Evolutionary conservation across 2,797 vertebrate genomes (phyloP).

Genomic region (Gymnopithys bicolor): DNA sequence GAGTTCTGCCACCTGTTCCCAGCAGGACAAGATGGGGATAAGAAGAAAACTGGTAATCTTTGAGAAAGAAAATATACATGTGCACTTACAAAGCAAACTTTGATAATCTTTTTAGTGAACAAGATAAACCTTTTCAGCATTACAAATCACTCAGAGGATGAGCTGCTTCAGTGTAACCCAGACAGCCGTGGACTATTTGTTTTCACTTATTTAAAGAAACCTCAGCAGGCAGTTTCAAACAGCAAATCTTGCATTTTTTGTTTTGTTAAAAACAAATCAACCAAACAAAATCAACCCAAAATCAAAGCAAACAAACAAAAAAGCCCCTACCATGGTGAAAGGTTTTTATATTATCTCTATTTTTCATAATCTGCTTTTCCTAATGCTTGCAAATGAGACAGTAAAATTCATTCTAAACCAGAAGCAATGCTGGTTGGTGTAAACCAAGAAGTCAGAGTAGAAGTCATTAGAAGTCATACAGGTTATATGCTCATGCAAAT

Average conservation of each 20-base stretch:
- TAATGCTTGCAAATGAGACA: neutral
- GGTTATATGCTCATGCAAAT: neutral
- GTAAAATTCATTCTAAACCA: neutral
- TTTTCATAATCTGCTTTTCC: neutral
- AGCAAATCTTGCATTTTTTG: neutral
- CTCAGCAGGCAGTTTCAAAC: neutral
- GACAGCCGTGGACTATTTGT: neutral
- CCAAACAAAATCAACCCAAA: neutral
- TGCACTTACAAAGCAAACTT: conserved; percentile 46
- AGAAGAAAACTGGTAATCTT: neutral
- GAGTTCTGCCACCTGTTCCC: conserved; percentile 48
- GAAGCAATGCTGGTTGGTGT: neutral
- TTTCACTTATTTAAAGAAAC: conserved; percentile 37
- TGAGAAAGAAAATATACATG: conserved; percentile 25
- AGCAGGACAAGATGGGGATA: conserved; percentile 19
- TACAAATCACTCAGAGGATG: neutral
- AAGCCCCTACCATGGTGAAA: neutral
- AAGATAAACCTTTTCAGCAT: conserved; percentile 8
- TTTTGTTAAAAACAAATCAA: neutral
- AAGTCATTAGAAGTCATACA: neutral
- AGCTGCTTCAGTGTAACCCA: neutral
- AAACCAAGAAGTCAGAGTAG: neutral
- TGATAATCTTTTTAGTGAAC: conserved; percentile 25
- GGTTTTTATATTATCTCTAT: neutral
- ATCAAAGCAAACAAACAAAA: neutral